phyloP scores from a whole-genome alignment of 2,888 invertebrate species.

The Trilocha varians region DNA sequence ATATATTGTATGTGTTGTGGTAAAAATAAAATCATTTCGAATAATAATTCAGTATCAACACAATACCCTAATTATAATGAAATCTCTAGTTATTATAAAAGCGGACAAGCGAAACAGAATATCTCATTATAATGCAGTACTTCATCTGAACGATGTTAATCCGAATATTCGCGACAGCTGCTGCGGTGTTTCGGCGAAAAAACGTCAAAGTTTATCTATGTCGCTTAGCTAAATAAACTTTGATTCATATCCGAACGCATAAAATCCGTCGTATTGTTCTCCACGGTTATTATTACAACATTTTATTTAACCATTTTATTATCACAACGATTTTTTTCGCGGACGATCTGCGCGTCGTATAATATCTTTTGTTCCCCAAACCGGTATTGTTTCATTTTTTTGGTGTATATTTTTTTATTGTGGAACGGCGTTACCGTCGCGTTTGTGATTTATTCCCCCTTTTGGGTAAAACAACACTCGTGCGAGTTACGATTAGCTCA shows the following conservation, averaged over 20 bases:
- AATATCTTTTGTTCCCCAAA: conserved; percentile 69
- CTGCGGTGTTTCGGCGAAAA: conserved; percentile 30
- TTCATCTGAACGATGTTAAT: conserved; percentile 52
- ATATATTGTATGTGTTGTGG: too few species aligned
- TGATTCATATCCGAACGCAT: conserved; percentile 52
- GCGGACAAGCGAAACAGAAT: conserved; percentile 48
- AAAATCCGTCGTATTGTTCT: conserved; percentile 59
- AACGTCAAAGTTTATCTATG: conserved; percentile 56
- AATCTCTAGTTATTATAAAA: conserved; percentile 28
- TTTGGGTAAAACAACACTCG: conserved; percentile 70
- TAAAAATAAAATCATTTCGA: too few species aligned
- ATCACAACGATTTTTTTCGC: conserved; percentile 69
- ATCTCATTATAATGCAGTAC: conserved; percentile 58
- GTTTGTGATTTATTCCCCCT: conserved; percentile 67
- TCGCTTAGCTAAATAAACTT: conserved; percentile 57
- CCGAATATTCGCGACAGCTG: conserved; percentile 59
- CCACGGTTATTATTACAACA: conserved; percentile 56
- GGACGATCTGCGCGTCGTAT: conserved; percentile 56
- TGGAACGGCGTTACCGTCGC: conserved; percentile 53
- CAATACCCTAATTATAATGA: conserved; percentile 14
- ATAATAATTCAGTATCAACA: conserved; percentile 2
- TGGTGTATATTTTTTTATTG: conserved; percentile 50
- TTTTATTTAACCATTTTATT: conserved; percentile 68
- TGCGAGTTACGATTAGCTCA: conserved; percentile 69
- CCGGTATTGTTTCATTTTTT: conserved; percentile 66